Conservation (phyloP, 2,113 vertebrate species). For the Chloropsis hardwickii region DNA sequence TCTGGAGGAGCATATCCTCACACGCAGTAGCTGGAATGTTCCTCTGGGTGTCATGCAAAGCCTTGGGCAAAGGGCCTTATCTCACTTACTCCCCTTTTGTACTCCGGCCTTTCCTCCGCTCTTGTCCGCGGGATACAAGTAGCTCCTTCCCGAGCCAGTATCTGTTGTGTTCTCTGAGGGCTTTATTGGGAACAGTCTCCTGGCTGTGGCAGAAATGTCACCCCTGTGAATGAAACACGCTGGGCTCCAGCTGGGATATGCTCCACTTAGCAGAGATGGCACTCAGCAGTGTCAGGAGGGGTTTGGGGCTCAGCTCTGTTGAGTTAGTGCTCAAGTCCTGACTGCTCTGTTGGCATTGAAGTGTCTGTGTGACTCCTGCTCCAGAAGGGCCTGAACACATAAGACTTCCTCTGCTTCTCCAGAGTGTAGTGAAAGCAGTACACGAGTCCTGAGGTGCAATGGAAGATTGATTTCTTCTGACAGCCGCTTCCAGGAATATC, state of each 20-base stretch:
- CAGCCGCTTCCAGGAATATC: neutral
- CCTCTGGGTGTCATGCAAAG: constrained; percentile 48
- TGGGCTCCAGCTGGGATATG: neutral
- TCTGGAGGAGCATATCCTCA: neutral
- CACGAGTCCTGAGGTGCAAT: neutral
- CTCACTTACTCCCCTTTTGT: neutral
- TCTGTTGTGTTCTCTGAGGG: neutral
- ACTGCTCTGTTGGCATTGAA: neutral
- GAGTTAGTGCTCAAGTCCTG: neutral
- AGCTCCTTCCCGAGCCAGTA: neutral
- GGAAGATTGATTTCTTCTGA: neutral
- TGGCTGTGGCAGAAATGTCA: neutral
- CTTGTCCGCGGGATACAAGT: rapidly evolving
- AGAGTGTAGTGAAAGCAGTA: neutral
- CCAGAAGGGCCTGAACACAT: neutral
- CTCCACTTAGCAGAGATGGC: neutral
- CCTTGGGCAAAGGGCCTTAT: neutral
- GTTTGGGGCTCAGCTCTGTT: neutral
- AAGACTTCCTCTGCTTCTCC: neutral
- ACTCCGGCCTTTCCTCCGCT: neutral
- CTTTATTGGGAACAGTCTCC: neutral
- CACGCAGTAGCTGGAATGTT: neutral
- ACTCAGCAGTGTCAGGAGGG: neutral
- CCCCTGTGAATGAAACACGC: neutral
- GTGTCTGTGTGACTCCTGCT: neutral